Base-by-base conservation (phyloP, 2,888 invertebrate genomes). In the Mythimna pallens region DNA sequence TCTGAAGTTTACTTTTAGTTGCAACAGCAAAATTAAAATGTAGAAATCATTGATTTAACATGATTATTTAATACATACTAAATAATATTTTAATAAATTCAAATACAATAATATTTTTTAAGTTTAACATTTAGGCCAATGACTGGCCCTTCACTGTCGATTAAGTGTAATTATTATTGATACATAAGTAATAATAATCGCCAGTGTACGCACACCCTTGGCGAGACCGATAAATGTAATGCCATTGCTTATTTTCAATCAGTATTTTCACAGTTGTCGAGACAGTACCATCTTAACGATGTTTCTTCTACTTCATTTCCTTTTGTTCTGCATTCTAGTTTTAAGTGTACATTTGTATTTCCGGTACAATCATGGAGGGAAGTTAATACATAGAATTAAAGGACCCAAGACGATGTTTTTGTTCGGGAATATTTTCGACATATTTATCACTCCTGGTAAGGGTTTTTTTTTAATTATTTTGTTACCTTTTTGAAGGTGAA, bases 371-470 rank as follows among this genome's bases (percentile, higher is more conserved):
- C 14, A 69, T 34, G 70, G 54, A 0, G 70, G 73, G 22, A 66
- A 76, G 30, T 68, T 86, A 17, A 67, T 86, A 58, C n/a, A 73
- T 12, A 83, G 81, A 73, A 76, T 86, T 22, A 77, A 77, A 25
- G 83, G 81, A 14, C 85, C 80, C 0, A 71, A 68, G 58, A 66
- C 57, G 57, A 65, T 64, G 25, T 80, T 82, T 40, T 65, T 86
- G 5, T 50, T 86, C 14, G 87, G 80, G 10, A 85, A 86, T 54
- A 5, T 73, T 0, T 67, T 78, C 20, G 76, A 81, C 14, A 69
- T 86, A 40, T 74, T 72, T 8, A 40, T 63, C 14, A 73, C 68
- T 10, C 83, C 85, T 30, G 85, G 84, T 84, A 68, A 73, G 78
- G 71, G 43, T 0, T 73, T 54, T 54, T 43, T 40, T 61, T n/a